These are phyloP conservation scores for Vimba vimba DNA, from an alignment of 2,113 vertebrate genomes.

Conservation along the genomic window DNA sequence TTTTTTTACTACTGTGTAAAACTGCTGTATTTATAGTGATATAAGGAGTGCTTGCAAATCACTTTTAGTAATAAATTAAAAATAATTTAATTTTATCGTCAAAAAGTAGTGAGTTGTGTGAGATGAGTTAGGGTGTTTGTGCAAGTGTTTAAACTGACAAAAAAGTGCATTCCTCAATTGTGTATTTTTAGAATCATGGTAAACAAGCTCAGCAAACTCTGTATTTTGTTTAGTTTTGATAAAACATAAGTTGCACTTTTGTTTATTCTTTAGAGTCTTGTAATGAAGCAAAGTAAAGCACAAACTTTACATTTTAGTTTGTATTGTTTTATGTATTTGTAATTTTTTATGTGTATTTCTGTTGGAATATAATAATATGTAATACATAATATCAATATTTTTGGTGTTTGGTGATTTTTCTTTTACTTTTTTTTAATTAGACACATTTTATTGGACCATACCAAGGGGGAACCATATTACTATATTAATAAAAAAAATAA, in stretches of 20 bases:
- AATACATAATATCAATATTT: neutral
- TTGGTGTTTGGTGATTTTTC: slow-evolving; percentile 4
- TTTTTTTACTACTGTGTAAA: slow-evolving; percentile 32
- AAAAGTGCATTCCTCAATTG: neutral
- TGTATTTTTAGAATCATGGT: neutral
- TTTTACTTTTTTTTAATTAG: neutral
- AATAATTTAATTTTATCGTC: neutral
- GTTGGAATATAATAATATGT: neutral
- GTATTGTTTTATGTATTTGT: neutral
- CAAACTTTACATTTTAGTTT: neutral
- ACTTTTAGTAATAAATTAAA: neutral
- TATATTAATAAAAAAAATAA: too few species aligned
- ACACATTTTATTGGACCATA: neutral
- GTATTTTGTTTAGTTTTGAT: neutral
- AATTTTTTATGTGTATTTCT: neutral
- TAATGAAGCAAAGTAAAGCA: neutral
- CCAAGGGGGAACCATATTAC: too few species aligned
- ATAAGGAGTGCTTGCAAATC: neutral
- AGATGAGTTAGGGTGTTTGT: neutral
- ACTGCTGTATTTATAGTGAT: neutral
- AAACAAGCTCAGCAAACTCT: neutral
- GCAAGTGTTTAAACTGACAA: neutral
- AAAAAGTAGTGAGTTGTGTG: neutral
- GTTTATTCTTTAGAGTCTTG: slow-evolving; percentile 1
- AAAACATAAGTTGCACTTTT: slow-evolving; percentile 62